Percentiles rank a stretch among this genome's conserved stretches.
phyloP scores from a whole-genome alignment of 2,113 vertebrate species.

The Corythornis madagascariensis region DNA sequence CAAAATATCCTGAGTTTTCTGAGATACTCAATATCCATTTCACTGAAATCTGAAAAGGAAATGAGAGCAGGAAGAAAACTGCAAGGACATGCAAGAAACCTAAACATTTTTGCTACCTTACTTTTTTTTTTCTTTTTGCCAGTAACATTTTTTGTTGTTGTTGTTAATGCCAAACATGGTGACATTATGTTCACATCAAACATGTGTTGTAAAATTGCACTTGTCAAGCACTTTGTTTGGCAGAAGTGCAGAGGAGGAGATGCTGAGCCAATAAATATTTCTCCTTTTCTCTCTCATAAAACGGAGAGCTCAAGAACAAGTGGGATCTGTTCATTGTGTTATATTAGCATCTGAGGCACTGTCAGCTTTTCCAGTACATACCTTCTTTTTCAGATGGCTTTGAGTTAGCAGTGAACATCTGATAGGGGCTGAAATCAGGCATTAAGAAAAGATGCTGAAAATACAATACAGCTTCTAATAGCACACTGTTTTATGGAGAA shows the following conservation, averaged over 20 bases:
- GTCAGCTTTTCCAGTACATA: background rate
- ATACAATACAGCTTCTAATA: background rate
- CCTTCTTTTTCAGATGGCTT: conserved; percentile 9
- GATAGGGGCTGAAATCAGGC: background rate
- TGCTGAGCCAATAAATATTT: conserved; percentile 66
- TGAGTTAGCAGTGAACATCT: background rate
- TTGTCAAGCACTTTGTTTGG: conserved; percentile 71
- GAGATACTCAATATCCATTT: background rate
- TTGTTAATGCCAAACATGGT: conserved; percentile 53
- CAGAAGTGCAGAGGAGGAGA: conserved; percentile 46
- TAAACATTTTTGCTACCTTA: conserved; percentile 54
- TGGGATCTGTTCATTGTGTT: conserved; percentile 16
- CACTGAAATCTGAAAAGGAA: background rate
- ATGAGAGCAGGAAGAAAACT: conserved; percentile 25
- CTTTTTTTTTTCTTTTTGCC: background rate
- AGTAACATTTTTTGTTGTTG: conserved; percentile 9
- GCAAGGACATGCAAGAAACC: conserved; percentile 35
- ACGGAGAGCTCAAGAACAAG: conserved; percentile 39
- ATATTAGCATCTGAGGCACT: background rate
- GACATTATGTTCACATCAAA: conserved; percentile 67
- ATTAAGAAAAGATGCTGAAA: background rate
- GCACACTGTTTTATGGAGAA: background rate
- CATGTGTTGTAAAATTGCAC: conserved; percentile 59
- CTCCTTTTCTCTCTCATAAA: conserved; percentile 48
- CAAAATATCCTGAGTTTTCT: background rate